Percentiles rank a stretch among this genome's conserved stretches.
Evolutionary conservation across 2,113 vertebrate species (phyloP).

Genomic region (Cynocephalus volans): DNA sequence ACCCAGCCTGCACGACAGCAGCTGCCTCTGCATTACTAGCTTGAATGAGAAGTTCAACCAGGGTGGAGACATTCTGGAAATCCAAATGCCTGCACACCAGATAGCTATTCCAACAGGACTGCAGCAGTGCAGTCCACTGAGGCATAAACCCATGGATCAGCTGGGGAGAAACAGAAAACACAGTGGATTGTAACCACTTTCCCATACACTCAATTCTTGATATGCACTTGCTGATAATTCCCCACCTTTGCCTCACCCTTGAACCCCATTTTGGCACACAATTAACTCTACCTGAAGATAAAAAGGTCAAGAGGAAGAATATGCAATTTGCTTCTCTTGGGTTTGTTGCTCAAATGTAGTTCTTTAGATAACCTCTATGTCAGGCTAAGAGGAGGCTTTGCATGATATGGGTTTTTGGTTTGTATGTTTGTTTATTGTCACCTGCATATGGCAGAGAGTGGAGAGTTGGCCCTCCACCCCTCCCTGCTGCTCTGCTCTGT

Average conservation of each 20-base stretch:
- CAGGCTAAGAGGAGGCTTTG: not conserved
- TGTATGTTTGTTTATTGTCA: not conserved
- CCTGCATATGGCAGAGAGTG: not conserved
- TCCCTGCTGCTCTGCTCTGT: not conserved
- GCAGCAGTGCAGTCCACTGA: no score
- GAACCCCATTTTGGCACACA: not conserved
- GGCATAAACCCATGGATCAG: not conserved
- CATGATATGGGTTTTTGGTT: not conserved
- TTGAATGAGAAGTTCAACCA: not conserved
- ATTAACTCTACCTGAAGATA: not conserved
- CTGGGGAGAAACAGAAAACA: not conserved
- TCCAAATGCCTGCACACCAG: not conserved
- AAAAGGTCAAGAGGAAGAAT: not conserved
- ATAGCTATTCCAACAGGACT: not conserved
- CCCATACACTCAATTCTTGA: no score
- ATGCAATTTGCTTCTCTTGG: not conserved
- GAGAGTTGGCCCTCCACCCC: fast-evolving
- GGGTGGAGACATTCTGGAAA: not conserved
- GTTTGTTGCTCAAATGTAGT: not conserved
- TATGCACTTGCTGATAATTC: not conserved
- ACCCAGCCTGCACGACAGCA: not conserved
- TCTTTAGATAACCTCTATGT: not conserved
- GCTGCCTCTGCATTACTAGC: not conserved
- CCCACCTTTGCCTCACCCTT: not conserved
- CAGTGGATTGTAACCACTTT: not conserved